A percentile compares a stretch with the other conserved stretches of the same genome.
Evolutionary conservation across 2,113 vertebrate species (phyloP).

Genomic region (Brachyhypopomus occidentalis): DNA sequence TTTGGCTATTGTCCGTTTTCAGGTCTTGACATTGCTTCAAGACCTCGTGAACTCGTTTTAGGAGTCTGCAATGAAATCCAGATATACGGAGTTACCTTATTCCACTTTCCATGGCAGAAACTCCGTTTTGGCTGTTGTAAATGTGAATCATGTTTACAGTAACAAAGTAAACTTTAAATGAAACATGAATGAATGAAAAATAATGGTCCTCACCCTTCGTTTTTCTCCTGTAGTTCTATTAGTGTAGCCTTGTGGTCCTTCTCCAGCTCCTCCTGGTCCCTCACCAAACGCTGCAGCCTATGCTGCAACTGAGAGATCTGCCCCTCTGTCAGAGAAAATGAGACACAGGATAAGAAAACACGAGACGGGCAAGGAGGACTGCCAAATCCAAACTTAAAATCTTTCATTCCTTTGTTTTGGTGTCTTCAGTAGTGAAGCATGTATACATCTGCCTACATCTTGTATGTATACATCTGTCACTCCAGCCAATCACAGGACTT

Average conservation of each 20-base stretch:
- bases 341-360: not conserved
- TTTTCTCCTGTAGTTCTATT: constrained; percentile 77
- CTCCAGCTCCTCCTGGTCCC: constrained; percentile 73
- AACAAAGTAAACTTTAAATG: too few relatives aligned
- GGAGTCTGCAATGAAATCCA: constrained; percentile 64
- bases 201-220: constrained; percentile 71
- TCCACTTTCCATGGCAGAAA: not conserved
- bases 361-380: not conserved
- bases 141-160: too few relatives aligned
- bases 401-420: too few relatives aligned
- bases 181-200: not conserved
- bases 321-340: constrained; percentile 26
- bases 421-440: not conserved
- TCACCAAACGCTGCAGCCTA: constrained; percentile 72
- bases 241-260: constrained; percentile 70
- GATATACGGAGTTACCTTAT: not conserved
- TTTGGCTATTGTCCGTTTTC: constrained; percentile 78
- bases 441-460: not conserved
- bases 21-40: constrained; percentile 82
- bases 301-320: constrained; percentile 74
- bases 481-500: too few relatives aligned
- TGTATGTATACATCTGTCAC: too few relatives aligned
- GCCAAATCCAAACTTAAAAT: too few relatives aligned
- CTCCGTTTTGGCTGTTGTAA: too few relatives aligned
- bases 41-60: constrained; percentile 75